Base-by-base conservation (phyloP, 2,797 vertebrate species). In the Sylvilagus floridanus region DNA sequence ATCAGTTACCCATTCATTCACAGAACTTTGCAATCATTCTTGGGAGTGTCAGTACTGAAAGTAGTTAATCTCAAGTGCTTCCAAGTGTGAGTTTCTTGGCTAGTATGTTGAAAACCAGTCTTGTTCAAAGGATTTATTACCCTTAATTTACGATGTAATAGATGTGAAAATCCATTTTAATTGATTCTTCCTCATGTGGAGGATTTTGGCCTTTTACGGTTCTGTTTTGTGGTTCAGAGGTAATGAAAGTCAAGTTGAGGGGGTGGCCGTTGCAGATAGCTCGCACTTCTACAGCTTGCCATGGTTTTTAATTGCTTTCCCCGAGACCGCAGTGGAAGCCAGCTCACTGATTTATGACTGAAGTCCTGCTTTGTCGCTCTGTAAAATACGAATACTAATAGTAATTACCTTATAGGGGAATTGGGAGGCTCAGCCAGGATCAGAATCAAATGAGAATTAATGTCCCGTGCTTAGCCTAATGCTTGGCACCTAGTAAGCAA, bases 181-280 rank as follows among this genome's bases (percentile, higher is more conserved):
- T 84, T 72, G 84, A 76, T 84, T 92, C 81, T 66, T 52, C 52
- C 78, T 83, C 30, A 28, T 81, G 30, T 96, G 78, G 78, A 86
- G 78, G 30, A 68, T 91, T 78, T 93, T 91, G 60, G 42, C 92
- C 92, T 96, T 97, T 83, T 96, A 97, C 91, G 95, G 93, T 90
- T 91, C 10, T 93, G 13, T 81, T 95, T 71, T 95, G 94, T 83
- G 81, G 90, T 85, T 88, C 63, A 75, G 91, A 90, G 81, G 71
- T 76, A 84, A 57, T 65, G 88, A 88, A 93, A 78, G 66, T 89
- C 84, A 87, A 77, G 60, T 88, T 65, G 75, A 90, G 66, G 52
- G n/a, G 35, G 28, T 32, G 2, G 30, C 82, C 90, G 11, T 78
- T n/a, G 14, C 10, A 85, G 37, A 71, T 32, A 57, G 57, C 60